A percentile compares a stretch with the other conserved stretches of the same genome.
phyloP scores from a whole-genome alignment of 2,888 invertebrate genomes.

The Drosophila nigritarsus region DNA sequence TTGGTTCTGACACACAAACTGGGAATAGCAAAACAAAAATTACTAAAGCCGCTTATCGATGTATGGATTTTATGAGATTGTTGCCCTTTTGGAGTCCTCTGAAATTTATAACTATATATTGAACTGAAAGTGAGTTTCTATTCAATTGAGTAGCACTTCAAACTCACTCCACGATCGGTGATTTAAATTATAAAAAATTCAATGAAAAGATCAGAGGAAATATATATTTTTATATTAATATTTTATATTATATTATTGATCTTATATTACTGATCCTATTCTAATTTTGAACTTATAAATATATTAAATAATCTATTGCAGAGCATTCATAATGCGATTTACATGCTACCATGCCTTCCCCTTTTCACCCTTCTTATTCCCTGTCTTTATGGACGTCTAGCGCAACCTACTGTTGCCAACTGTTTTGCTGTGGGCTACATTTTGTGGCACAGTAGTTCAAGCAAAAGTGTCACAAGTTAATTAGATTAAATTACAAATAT shows the following conservation, averaged over 20 bases:
- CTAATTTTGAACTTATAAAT: not conserved
- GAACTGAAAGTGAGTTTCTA: not conserved
- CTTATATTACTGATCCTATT: not conserved
- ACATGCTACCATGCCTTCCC: not conserved
- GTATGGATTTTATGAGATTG: constrained; percentile 3
- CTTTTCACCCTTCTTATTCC: constrained; percentile 6
- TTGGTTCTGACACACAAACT: constrained; percentile 34
- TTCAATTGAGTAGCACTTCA: not conserved
- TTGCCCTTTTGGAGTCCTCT: not conserved
- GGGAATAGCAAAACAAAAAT: constrained; percentile 54
- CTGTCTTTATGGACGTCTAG: not conserved
- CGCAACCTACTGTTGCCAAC: constrained; percentile 14
- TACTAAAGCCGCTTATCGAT: constrained; percentile 80
- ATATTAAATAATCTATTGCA: not conserved
- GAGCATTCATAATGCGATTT: constrained; percentile 4
- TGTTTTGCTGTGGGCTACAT: constrained; percentile 16
- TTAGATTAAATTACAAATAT: constrained; percentile 71
- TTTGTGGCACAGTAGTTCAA: constrained; percentile 78
- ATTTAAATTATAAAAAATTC: not conserved
- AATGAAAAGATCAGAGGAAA: not conserved
- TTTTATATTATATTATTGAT: not conserved
- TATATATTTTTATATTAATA: not conserved
- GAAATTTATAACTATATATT: not conserved
- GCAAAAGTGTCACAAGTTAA: constrained; percentile 77
- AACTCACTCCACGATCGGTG: not conserved